Evolutionary conservation across 1,140 invertebrate species (phyloP), one percentile per base, ranked within the genome.

Genomic region (Gonioctena quinquepunctata): DNA sequence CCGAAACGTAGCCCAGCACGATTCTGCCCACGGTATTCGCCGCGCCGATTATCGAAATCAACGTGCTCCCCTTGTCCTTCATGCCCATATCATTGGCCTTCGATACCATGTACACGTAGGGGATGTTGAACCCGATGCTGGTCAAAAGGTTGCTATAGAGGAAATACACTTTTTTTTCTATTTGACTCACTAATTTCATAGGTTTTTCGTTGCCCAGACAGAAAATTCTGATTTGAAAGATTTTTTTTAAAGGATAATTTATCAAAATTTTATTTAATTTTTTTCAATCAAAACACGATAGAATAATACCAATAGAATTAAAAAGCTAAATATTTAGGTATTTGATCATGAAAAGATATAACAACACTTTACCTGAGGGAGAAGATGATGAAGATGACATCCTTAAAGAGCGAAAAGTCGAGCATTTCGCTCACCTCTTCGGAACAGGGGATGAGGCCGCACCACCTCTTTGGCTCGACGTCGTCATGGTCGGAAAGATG

Each of bases 121-220:
- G 97, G 77, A 97, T 91, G 83, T 98, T 96, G 86, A 97, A 99
- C 27, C 97, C 97, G 75, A 99, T 93, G 80, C 94, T 96, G 5
- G 96, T 99, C 77, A 95, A 90, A 81, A 99, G 97, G 84, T 99
- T 99, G 22, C 96, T 98, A n/a, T n/a, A n/a, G n/a, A n/a, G n/a
- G n/a, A n/a, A n/a, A n/a, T n/a, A n/a, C n/a, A n/a, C n/a, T n/a
- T n/a, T n/a, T n/a, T n/a, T n/a, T n/a, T n/a, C n/a, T n/a, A n/a
- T n/a, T n/a, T n/a, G n/a, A n/a, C n/a, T n/a, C n/a, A n/a, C n/a
- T n/a, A n/a, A n/a, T n/a, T n/a, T n/a, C n/a, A n/a, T n/a, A n/a
- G n/a, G n/a, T n/a, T n/a, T n/a, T n/a, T n/a, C n/a, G n/a, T n/a
- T n/a, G n/a, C n/a, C n/a, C n/a, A n/a, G n/a, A n/a, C n/a, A n/a